phyloP scores from a whole-genome alignment of 2,888 invertebrate genomes.

The Leucozona laternaria region DNA sequence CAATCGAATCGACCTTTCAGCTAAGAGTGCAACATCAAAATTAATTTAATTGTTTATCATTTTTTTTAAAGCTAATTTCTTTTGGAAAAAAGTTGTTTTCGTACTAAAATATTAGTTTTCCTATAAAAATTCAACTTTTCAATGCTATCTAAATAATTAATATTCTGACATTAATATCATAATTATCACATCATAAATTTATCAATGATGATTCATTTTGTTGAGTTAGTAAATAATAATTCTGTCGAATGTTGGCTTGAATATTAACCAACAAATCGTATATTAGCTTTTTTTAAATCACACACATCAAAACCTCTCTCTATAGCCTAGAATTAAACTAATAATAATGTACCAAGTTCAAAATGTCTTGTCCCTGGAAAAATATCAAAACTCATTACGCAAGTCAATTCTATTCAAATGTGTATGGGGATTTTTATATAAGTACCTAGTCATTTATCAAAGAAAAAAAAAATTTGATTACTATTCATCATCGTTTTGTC shows the following conservation, averaged over 20 bases:
- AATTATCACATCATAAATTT: background rate
- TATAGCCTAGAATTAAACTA: constrained; percentile 4
- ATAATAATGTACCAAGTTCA: constrained; percentile 10
- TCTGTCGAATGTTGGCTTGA: background rate
- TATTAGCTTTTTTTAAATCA: background rate
- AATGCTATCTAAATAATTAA: too few species aligned
- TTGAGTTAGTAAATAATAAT: background rate
- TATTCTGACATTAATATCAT: too few species aligned
- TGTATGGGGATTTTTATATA: background rate
- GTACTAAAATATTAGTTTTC: too few species aligned
- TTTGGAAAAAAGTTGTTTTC: too few species aligned
- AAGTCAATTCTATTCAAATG: background rate
- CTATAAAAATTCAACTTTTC: too few species aligned
- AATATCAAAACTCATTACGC: background rate
- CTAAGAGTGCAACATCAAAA: too few species aligned
- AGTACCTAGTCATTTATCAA: background rate
- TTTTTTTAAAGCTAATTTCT: too few species aligned
- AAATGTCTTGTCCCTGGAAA: background rate
- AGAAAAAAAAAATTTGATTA: background rate
- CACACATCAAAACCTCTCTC: background rate
- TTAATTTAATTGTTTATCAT: too few species aligned
- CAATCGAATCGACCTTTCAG: too few species aligned
- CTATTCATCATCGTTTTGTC: background rate
- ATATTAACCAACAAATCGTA: background rate
- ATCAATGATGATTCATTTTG: background rate